A percentile compares a stretch with the other conserved stretches of the same genome.
These are phyloP conservation scores for Pasiphila rectangulata DNA, from an alignment of 2,888 invertebrate genomes.

Conservation along the genomic window DNA sequence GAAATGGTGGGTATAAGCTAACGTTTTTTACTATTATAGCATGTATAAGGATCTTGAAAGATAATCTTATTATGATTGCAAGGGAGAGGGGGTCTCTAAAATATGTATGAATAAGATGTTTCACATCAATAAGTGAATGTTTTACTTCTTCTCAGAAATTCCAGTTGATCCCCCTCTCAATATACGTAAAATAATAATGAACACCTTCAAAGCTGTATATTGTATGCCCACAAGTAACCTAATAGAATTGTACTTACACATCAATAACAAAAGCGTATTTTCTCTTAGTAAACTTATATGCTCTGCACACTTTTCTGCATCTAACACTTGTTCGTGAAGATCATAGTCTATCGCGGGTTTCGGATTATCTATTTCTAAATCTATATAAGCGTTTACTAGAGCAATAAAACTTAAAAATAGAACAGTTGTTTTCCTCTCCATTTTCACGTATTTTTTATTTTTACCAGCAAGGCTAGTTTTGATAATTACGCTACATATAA, in stretches of 20 bases:
- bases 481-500: background rate
- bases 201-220: too few relatives aligned
- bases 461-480: background rate
- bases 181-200: too few relatives aligned
- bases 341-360: constrained; percentile 44
- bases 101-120: too few relatives aligned
- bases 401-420: constrained; percentile 10
- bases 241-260: constrained; percentile 60
- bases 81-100: too few relatives aligned
- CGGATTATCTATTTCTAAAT: constrained; percentile 1
- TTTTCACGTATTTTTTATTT: background rate
- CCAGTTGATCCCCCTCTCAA: too few relatives aligned
- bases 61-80: too few relatives aligned
- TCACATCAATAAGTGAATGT: too few relatives aligned
- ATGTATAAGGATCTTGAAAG: too few relatives aligned
- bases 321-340: constrained; percentile 50
- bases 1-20: too few relatives aligned
- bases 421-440: constrained; percentile 12
- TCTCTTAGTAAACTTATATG: constrained; percentile 44
- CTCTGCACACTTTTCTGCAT: constrained; percentile 48
- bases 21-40: too few relatives aligned
- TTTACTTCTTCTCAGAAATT: too few relatives aligned
- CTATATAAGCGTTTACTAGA: constrained; percentile 20
- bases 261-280: constrained; percentile 31
- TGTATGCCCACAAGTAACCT: too few relatives aligned